phyloP scores from a whole-genome alignment of 2,888 invertebrate genomes.

The Bombyx huttoni region DNA sequence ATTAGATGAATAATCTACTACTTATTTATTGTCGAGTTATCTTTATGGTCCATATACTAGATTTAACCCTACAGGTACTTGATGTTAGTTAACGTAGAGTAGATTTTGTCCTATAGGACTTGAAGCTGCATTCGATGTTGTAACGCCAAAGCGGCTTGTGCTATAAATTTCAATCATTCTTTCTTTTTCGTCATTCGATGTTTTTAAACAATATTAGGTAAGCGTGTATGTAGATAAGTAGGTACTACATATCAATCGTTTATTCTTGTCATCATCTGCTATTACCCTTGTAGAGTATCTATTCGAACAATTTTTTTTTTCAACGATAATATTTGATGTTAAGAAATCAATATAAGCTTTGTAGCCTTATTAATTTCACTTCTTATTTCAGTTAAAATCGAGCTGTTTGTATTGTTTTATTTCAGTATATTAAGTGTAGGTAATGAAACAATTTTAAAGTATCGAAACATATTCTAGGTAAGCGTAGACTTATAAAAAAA shows the following conservation, averaged over 20 bases:
- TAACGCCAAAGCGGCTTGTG: slow-evolving; percentile 5
- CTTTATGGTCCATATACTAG: slow-evolving; percentile 43
- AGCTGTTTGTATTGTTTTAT: no score
- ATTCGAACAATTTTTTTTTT: no score
- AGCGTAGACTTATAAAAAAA: no score
- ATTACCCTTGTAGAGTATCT: no score
- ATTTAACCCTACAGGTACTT: slow-evolving; percentile 47
- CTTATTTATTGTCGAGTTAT: slow-evolving; percentile 25
- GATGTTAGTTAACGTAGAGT: slow-evolving; percentile 54
- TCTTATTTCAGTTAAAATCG: no score
- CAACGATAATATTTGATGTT: no score
- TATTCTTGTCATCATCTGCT: slow-evolving; percentile 16
- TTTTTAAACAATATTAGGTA: not conserved
- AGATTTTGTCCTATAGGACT: slow-evolving; percentile 35
- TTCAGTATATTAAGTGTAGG: no score
- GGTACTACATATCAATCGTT: slow-evolving; percentile 42
- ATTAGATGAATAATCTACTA: slow-evolving; percentile 30
- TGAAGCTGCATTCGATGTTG: slow-evolving; percentile 30
- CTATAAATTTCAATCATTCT: not conserved
- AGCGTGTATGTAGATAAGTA: slow-evolving; percentile 2
- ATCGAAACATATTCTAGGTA: no score
- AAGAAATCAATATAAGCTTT: no score
- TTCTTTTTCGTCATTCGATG: slow-evolving; percentile 1
- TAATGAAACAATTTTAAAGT: no score
- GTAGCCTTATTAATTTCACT: no score